Percentiles rank a stretch among this genome's conserved stretches.
Conservation (phyloP, 2,113 vertebrate genomes). For the Cichladusa arquata region DNA sequence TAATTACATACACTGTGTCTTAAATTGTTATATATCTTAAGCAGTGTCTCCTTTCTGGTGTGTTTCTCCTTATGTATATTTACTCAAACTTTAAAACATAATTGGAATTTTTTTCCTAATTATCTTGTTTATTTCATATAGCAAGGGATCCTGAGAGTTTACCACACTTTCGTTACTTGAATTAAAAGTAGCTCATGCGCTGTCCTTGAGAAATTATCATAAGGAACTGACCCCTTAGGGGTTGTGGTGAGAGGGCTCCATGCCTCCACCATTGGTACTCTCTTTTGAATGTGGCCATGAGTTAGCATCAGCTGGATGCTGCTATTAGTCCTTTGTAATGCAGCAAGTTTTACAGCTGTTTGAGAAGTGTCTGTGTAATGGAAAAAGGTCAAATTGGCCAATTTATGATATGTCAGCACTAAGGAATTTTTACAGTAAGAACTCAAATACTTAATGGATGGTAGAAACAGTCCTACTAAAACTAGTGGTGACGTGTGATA, state of each 20-base stretch:
- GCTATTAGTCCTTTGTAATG: background rate
- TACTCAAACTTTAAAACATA: background rate
- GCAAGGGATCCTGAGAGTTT: slow-evolving; percentile 32
- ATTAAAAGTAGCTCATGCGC: background rate
- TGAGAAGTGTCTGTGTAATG: background rate
- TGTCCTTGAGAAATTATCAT: background rate
- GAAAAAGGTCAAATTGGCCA: background rate
- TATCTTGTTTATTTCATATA: background rate
- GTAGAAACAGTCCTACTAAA: background rate
- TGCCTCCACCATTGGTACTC: background rate
- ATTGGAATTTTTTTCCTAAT: background rate
- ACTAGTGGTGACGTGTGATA: background rate
- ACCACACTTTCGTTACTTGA: slow-evolving; percentile 33
- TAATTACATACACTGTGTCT: background rate
- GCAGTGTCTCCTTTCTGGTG: slow-evolving; percentile 5
- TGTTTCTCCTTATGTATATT: slow-evolving; percentile 21
- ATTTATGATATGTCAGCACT: background rate
- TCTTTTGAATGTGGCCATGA: background rate
- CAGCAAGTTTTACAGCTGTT: background rate
- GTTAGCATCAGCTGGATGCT: background rate
- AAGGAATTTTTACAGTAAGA: background rate
- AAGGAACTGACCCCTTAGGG: background rate
- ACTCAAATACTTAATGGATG: background rate
- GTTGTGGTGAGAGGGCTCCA: background rate
- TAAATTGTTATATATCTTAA: background rate